A percentile compares a stretch with the other conserved stretches of the same genome.
Conservation (phyloP, 2,797 vertebrate species). For the Muscicapa comitata region DNA sequence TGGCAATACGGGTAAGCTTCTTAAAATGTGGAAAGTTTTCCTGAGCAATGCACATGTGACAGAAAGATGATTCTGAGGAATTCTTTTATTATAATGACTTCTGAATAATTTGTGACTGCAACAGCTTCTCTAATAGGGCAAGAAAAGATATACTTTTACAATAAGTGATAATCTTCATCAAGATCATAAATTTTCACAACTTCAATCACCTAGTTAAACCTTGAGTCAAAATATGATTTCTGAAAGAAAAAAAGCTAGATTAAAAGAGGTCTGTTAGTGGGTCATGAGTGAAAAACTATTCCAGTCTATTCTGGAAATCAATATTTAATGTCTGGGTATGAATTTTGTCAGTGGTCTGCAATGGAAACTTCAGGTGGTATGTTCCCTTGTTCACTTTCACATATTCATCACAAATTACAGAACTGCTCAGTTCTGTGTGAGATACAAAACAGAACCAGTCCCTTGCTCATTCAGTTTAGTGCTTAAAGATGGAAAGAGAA, state of each 20-base stretch:
- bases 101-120: background rate
- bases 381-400: background rate
- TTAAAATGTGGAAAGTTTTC: background rate
- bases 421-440: background rate
- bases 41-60: background rate
- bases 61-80: background rate
- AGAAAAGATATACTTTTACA: background rate
- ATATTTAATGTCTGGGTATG: background rate
- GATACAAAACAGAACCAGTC: background rate
- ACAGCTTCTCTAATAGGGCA: background rate
- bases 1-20: background rate
- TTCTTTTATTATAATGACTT: background rate
- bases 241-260: background rate
- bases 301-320: background rate
- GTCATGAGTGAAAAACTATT: background rate
- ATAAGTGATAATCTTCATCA: background rate
- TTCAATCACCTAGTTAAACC: background rate
- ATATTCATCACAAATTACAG: background rate
- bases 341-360: background rate
- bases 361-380: background rate
- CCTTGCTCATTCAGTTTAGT: background rate
- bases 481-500: conserved; percentile 14
- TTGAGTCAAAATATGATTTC: background rate
- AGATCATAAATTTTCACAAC: background rate
- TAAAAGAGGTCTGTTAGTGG: background rate